Evolutionary conservation across 2,888 invertebrate species (phyloP).

Genomic region (Folsomia manolachei): DNA sequence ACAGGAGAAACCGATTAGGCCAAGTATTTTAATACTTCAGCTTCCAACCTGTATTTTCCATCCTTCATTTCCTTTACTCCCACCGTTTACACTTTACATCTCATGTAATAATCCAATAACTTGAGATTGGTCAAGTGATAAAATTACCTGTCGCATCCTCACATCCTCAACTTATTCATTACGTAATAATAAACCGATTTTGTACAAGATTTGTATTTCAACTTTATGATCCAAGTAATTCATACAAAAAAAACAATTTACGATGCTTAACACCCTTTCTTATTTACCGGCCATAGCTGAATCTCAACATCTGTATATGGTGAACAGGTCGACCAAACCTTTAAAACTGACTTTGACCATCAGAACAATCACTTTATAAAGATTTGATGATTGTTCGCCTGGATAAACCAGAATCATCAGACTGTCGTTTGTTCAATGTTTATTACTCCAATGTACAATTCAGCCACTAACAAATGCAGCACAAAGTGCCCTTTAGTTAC

Average conservation of each 20-base stretch:
- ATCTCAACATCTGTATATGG: no score
- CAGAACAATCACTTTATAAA: no score
- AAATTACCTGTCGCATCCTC: background rate
- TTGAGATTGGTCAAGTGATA: background rate
- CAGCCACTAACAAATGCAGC: background rate
- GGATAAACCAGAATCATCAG: background rate
- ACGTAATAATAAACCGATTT: slow-evolving; percentile 1
- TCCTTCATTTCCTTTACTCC: background rate
- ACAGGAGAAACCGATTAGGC: background rate
- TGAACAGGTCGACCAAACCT: no score
- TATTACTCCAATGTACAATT: background rate
- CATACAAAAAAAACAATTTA: slow-evolving; percentile 6
- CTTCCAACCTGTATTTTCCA: background rate
- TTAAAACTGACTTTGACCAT: no score
- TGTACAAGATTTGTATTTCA: slow-evolving; percentile 8
- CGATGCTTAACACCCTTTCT: background rate
- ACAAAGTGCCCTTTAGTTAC: background rate
- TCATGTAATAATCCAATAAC: background rate
- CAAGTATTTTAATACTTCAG: background rate
- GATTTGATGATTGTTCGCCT: background rate
- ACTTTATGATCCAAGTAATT: background rate
- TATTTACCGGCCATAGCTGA: background rate
- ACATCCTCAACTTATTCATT: no score
- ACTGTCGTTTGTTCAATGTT: background rate
- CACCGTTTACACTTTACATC: background rate